These are phyloP conservation scores for Pammene aurita DNA, from an alignment of 2,888 invertebrate species.

Conservation along the genomic window DNA sequence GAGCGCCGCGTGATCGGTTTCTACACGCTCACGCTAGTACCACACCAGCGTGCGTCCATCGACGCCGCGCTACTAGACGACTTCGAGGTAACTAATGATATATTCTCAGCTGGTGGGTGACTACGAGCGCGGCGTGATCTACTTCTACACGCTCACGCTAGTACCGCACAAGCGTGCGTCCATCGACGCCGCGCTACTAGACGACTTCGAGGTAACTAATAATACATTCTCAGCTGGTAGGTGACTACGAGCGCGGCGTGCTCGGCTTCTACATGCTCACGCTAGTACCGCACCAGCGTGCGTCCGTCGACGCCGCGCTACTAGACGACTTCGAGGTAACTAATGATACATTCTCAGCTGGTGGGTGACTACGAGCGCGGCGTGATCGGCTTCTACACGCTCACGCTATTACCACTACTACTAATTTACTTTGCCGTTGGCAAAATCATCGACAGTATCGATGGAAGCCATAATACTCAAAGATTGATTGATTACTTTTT, in stretches of 20 bases:
- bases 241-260: no score
- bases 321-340: slow-evolving; percentile 91
- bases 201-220: slow-evolving; percentile 90
- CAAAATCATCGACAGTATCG: no score
- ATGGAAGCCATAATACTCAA: no score
- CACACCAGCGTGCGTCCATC: slow-evolving; percentile 91
- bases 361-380: no score
- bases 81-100: slow-evolving; percentile 91
- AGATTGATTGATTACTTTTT: no score
- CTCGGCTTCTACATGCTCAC: slow-evolving; percentile 94
- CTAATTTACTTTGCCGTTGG: no score
- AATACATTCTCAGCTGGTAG: no score
- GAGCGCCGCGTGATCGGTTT: slow-evolving; percentile 93
- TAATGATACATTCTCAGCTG: no score
- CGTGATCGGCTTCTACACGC: no score
- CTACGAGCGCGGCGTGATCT: slow-evolving; percentile 89
- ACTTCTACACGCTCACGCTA: slow-evolving; percentile 92
- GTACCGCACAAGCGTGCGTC: slow-evolving; percentile 93
- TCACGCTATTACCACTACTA: no score
- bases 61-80: slow-evolving; percentile 87
- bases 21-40: slow-evolving; percentile 92
- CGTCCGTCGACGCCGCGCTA: slow-evolving; percentile 87
- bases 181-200: slow-evolving; percentile 87
- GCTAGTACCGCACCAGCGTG: slow-evolving; percentile 91
- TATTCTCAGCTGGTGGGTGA: slow-evolving; percentile 81